Base-by-base conservation (phyloP, 2,888 invertebrate species). In the Tetrapedia diversipes region DNA sequence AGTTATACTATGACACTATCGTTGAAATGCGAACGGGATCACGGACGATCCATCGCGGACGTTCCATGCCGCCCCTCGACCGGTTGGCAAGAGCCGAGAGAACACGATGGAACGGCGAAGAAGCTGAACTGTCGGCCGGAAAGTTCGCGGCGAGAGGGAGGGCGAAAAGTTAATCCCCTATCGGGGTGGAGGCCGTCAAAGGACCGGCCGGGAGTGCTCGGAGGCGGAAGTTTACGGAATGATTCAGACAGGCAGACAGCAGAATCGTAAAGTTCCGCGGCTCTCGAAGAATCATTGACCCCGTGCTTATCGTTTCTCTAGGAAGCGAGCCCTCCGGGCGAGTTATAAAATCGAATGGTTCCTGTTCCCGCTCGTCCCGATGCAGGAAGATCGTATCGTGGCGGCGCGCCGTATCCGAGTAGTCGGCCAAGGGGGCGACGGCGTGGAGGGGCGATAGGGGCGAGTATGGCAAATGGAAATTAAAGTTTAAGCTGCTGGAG, bases 341-440 rank as follows among this genome's bases (percentile, higher is more conserved):
- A 73, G 79, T 74, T 80, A 80, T 80, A 80, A 80, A 80, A 80
- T 80, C 79, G 78, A 80, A 80, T 80, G 79, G 70, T 67, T 68
- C 56, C 78, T 64, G 57, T 54, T 64, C 65, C 67, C 49, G 57
- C 51, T 64, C 66, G 67, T 69, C 60, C 54, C 54, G 77, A 69
- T 77, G 69, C 77, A 64, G 19, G 37, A 51, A 77, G 77, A 77
- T 77, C 65, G 64, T 77, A 77, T 77, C 77, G 65, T 22, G 57
- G 27, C 41, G 37, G 72, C 63, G 63, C 32, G 34, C 39, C 47
- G 47, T 73, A 65, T 75, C 56, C 61, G 47, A n/a, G n/a, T n/a
- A n/a, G n/a, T n/a, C n/a, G n/a, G n/a, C n/a, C n/a, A n/a, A n/a
- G n/a, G n/a, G n/a, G n/a, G n/a, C n/a, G n/a, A n/a, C n/a, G n/a